A percentile compares a stretch with the other conserved stretches of the same genome.
phyloP scores from a whole-genome alignment of 2,888 invertebrate genomes.

The Melanchra persicariae region DNA sequence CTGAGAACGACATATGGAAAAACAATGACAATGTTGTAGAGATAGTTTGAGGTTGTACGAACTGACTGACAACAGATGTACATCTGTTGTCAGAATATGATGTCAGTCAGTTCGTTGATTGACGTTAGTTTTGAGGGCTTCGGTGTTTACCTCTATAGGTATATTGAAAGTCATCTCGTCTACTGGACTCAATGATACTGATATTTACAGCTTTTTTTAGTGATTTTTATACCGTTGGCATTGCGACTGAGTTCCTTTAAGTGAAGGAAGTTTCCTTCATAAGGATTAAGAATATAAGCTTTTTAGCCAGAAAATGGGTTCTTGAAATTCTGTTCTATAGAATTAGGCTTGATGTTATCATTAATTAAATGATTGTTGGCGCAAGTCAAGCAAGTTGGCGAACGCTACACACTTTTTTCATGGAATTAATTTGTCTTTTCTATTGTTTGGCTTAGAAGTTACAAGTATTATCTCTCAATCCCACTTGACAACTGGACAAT shows the following conservation, averaged over 20 bases:
- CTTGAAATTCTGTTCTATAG: background rate
- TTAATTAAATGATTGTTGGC: no score
- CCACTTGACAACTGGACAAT: no score
- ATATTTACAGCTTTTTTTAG: background rate
- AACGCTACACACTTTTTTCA: no score
- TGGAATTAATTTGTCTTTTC: no score
- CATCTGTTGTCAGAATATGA: constrained; percentile 1
- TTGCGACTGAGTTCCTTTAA: background rate
- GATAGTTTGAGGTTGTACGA: constrained; percentile 46
- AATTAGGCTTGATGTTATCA: no score
- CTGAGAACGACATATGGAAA: constrained; percentile 68
- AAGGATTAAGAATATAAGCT: background rate
- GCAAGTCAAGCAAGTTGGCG: no score
- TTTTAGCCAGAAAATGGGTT: background rate
- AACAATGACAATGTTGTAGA: constrained; percentile 59
- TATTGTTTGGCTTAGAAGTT: no score
- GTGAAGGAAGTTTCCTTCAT: background rate
- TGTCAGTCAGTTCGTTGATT: background rate
- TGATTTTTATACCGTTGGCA: background rate
- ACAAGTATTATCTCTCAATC: no score
- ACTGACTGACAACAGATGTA: no score
- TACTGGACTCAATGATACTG: background rate
- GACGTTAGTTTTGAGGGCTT: background rate
- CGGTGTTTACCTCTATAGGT: background rate
- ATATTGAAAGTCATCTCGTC: background rate